Base-by-base conservation (phyloP, 1,140 invertebrate species). In the Hylaeus volcanicus region DNA sequence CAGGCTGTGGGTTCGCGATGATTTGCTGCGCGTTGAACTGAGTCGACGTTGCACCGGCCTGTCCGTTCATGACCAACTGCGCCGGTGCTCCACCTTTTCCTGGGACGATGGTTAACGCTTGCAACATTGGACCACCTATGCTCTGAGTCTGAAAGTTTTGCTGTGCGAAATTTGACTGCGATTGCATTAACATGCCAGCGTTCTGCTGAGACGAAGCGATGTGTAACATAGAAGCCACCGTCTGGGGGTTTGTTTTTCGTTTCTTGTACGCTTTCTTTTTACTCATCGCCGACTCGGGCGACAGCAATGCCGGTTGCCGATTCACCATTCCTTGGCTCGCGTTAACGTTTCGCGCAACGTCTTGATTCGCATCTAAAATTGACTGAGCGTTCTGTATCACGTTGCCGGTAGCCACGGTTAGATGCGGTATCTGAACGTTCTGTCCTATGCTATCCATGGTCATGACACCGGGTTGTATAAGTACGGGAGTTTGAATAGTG, bases 401-500 rank as follows among this genome's bases (percentile, higher is more conserved):
- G 80, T 96, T 96, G 2, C 95, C 94, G 2, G 95, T 94, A 0
- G 96, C 94, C 9, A 96, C 94, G 0, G 93, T 92, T 3, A 93
- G 76, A 89, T 96, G 96, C 3, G 95, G 95, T 88, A 96, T 92
- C 66, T 96, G 95, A 60, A 95, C 92, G 80, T 96, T 96, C 81
- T 96, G 95, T 78, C 95, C 94, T n/a, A 96, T 95, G 14, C 95
- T 94, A 83, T 94, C 94, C 93, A 94, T 95, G 89, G 79, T 96
- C 95, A 92, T 97, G 65, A 96, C 95, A 3, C 96, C 95, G 5
- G 96, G 96, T 91, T 97, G 97, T 66, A 98, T 95, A 9, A 97
- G 95, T 68, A 97, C 96, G 0, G 97, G 96, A 37, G 96, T 95
- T 81, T 96, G 96, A 81, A 98, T 94, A 0, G 97, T 96, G 88